These are phyloP conservation scores for Drosophila prostipennis DNA, from an alignment of 2,888 invertebrate species.

Conservation along the genomic window DNA sequence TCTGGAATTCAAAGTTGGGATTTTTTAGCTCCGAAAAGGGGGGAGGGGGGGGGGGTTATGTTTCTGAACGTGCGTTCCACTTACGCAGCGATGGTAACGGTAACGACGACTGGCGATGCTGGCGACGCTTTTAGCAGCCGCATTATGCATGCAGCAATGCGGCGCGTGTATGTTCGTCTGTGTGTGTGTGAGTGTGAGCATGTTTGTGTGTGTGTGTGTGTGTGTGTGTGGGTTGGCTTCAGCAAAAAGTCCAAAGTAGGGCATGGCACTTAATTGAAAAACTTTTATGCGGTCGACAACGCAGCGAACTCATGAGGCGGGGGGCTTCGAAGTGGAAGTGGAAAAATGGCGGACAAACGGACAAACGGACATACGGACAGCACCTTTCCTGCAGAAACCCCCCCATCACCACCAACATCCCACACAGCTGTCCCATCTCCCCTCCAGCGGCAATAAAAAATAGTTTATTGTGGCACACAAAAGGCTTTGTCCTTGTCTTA, in stretches of 20 bases:
- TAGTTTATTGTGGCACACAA: constrained; percentile 55
- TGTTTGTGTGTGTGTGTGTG: constrained; percentile 5
- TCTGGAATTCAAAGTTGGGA: neutral
- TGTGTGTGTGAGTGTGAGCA: constrained; percentile 6
- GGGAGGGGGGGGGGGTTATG: neutral
- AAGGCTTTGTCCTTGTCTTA: constrained; percentile 45
- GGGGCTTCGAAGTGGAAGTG: neutral
- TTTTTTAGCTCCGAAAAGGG: neutral
- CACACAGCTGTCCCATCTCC: constrained; percentile 8
- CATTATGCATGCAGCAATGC: constrained; percentile 60
- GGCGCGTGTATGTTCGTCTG: constrained; percentile 33
- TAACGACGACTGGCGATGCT: constrained; percentile 14
- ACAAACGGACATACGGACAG: constrained; percentile 36
- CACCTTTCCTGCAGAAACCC: constrained; percentile 7
- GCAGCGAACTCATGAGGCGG: constrained; percentile 38
- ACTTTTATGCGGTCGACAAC: constrained; percentile 71
- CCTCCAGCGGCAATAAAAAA: constrained; percentile 51
- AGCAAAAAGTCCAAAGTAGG: constrained; percentile 64
- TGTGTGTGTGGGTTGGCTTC: constrained; percentile 27
- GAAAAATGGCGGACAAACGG: constrained; percentile 17
- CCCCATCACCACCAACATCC: neutral
- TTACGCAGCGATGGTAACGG: constrained; percentile 36
- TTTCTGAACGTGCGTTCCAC: constrained; percentile 41
- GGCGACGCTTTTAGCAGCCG: constrained; percentile 48
- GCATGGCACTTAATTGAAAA: constrained; percentile 72